These are phyloP conservation scores for Tinea semifulvella DNA, from an alignment of 2,888 invertebrate genomes.

Conservation along the genomic window DNA sequence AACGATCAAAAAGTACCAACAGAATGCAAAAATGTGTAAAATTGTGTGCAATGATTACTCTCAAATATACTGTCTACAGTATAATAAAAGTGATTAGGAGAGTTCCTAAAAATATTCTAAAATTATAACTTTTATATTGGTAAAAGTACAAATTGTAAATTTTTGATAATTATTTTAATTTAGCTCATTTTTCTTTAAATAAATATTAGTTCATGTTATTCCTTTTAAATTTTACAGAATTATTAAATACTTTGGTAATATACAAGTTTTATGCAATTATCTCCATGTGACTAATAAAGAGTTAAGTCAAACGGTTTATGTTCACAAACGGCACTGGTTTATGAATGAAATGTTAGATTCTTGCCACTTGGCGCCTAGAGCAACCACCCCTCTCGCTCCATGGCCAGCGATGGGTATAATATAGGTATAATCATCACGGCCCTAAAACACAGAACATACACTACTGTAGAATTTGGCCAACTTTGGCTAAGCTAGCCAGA, in stretches of 20 bases:
- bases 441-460: too few species aligned
- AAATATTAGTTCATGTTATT: conserved; percentile 11
- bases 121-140: conserved; percentile 8
- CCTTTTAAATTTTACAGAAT: background rate
- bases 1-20: conserved; percentile 13
- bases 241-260: conserved; percentile 10
- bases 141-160: conserved; percentile 8
- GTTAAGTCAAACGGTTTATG: too few species aligned
- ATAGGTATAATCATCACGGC: too few species aligned
- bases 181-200: conserved; percentile 3
- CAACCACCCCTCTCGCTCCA: too few species aligned
- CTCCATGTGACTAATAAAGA: too few species aligned
- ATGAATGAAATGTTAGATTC: too few species aligned
- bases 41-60: conserved; percentile 12
- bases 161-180: conserved; percentile 13
- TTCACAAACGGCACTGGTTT: too few species aligned
- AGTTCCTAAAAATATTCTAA: conserved; percentile 13
- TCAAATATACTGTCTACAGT: conserved; percentile 13
- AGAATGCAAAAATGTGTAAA: conserved; percentile 10
- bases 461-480: too few species aligned
- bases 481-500: too few species aligned
- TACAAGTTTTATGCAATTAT: conserved; percentile 2
- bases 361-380: too few species aligned
- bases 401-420: too few species aligned
- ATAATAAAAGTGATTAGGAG: conserved; percentile 13